Conservation (phyloP, 2,888 invertebrate genomes). For the Junonia oenone region DNA sequence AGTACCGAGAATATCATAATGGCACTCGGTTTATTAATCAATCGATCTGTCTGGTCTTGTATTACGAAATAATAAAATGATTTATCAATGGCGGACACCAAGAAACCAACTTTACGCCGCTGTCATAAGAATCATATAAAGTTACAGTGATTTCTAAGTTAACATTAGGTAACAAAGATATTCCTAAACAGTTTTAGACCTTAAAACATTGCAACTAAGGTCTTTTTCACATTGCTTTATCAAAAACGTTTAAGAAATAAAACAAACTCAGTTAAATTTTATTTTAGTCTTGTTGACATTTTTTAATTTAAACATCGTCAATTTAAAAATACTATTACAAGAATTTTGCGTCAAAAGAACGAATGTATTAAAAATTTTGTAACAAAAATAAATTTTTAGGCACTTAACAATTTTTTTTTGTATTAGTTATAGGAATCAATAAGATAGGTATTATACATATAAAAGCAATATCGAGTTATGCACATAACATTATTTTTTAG, state of each 20-base stretch:
- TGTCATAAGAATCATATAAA: constrained; percentile 6
- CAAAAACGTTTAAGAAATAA: background rate
- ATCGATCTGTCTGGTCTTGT: constrained; percentile 23
- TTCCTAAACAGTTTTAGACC: background rate
- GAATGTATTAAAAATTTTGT: background rate
- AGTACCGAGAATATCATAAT: constrained; percentile 2
- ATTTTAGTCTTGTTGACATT: background rate
- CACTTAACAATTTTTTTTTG: background rate
- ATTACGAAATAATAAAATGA: constrained; percentile 10
- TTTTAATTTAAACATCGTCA: background rate
- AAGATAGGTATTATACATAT: background rate
- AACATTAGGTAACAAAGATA: background rate
- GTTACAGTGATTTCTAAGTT: background rate
- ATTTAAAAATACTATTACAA: background rate
- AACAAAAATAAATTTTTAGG: background rate
- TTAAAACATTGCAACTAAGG: background rate
- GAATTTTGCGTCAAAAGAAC: background rate
- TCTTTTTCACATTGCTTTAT: background rate
- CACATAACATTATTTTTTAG: background rate
- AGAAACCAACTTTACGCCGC: constrained; percentile 3
- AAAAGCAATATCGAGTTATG: background rate
- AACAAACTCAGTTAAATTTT: background rate
- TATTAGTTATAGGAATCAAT: background rate
- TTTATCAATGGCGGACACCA: background rate
- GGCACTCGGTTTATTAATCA: constrained; percentile 25